phyloP scores from a whole-genome alignment of 2,113 vertebrate genomes.

The Sula dactylatra region DNA sequence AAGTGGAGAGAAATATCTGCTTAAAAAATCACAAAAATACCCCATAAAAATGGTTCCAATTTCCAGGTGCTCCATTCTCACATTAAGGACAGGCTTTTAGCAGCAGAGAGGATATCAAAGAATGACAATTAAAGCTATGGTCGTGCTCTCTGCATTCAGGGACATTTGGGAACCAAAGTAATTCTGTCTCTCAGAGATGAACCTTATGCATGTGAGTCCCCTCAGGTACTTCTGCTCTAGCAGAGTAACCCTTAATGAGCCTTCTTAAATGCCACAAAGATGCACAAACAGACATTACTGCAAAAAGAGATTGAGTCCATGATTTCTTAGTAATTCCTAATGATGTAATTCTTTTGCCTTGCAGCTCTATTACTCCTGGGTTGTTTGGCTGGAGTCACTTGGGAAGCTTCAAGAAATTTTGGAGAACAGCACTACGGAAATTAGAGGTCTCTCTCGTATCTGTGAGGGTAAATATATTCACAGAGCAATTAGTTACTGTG shows the following conservation, averaged over 20 bases:
- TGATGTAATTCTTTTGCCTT: conserved; percentile 30
- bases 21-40: neutral
- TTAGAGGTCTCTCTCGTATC: neutral
- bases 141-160: accelerated
- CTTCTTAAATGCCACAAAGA: neutral
- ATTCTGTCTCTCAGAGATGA: neutral
- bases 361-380: neutral
- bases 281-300: neutral
- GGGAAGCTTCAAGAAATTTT: conserved; percentile 32
- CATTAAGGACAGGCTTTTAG: neutral
- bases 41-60: neutral
- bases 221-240: neutral
- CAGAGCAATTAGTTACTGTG: neutral
- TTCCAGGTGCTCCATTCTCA: neutral
- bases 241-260: neutral
- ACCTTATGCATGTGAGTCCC: neutral
- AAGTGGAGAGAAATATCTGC: neutral
- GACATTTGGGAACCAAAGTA: neutral
- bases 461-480: neutral
- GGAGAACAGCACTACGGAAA: neutral
- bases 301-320: neutral
- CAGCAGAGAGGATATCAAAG: neutral
- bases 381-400: conserved; percentile 20
- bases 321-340: neutral
- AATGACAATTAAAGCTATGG: neutral